Evolutionary conservation across 2,888 invertebrate species (phyloP).

Genomic region (Stenichneumon culpator): DNA sequence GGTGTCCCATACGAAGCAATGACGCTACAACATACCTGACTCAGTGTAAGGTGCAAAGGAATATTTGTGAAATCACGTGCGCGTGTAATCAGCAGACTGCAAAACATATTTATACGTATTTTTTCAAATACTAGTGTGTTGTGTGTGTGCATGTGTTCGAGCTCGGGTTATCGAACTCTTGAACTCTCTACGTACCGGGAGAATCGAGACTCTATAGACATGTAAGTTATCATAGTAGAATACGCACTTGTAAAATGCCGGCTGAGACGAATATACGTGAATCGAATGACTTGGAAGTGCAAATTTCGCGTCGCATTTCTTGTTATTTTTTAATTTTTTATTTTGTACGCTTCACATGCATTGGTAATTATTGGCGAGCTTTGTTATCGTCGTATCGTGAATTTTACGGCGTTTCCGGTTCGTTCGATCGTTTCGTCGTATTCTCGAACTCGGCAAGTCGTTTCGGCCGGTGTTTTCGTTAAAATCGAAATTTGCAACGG

Average conservation of each 20-base stretch:
- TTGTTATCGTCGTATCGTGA: neutral
- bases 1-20: conserved; percentile 76
- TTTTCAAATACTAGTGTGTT: conserved; percentile 31
- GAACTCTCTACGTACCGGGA: conserved; percentile 26
- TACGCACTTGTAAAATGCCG: conserved; percentile 24
- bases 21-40: conserved; percentile 63
- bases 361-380: conserved; percentile 23
- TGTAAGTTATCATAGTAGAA: conserved; percentile 42
- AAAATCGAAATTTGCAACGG: conserved; percentile 45
- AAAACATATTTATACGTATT: conserved; percentile 68
- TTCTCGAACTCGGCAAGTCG: conserved; percentile 36
- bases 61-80: conserved; percentile 50
- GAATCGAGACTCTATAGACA: conserved; percentile 29
- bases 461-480: conserved; percentile 52
- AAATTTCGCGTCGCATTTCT: neutral
- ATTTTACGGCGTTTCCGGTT: conserved; percentile 43
- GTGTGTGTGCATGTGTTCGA: conserved; percentile 36
- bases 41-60: conserved; percentile 40
- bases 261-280: conserved; percentile 17
- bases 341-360: neutral
- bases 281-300: conserved; percentile 40
- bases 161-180: conserved; percentile 43
- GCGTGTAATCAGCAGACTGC: conserved; percentile 69
- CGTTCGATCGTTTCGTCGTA: conserved; percentile 39
- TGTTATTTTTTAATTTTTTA: neutral